phyloP scores from a whole-genome alignment of 1,140 invertebrate genomes.

The Brachystomella parvula region DNA sequence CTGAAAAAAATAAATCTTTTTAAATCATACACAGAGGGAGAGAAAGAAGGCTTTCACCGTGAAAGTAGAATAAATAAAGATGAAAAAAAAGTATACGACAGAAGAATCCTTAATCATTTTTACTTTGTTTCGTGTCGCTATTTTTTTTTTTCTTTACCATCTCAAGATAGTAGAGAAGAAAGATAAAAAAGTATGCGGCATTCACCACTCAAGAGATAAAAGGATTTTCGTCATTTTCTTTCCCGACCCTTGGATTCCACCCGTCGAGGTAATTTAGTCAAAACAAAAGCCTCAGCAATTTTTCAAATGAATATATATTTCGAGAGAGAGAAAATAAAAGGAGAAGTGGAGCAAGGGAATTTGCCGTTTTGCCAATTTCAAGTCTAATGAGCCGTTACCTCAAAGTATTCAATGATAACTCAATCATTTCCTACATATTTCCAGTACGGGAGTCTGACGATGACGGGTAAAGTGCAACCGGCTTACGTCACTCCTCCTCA shows the following conservation, averaged over 20 bases:
- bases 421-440: background rate
- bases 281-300: background rate
- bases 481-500: no score
- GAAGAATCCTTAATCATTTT: no score
- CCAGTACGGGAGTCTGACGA: background rate
- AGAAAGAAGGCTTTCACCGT: no score
- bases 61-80: background rate
- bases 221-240: background rate
- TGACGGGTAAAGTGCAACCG: background rate
- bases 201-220: background rate
- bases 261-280: background rate
- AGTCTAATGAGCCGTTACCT: background rate
- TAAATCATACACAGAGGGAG: background rate
- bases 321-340: no score
- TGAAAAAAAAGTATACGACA: background rate
- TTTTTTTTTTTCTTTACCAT: background rate
- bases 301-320: no score
- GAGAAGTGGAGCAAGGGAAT: background rate
- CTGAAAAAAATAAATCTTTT: background rate
- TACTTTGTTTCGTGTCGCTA: background rate
- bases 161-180: background rate
- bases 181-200: background rate
- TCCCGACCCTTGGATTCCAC: background rate
- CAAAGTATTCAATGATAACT: background rate
- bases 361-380: background rate